Percentiles rank a stretch among this genome's conserved stretches.
These are phyloP conservation scores for Clarias pachynema DNA, from an alignment of 2,797 vertebrate species.

Conservation along the genomic window DNA sequence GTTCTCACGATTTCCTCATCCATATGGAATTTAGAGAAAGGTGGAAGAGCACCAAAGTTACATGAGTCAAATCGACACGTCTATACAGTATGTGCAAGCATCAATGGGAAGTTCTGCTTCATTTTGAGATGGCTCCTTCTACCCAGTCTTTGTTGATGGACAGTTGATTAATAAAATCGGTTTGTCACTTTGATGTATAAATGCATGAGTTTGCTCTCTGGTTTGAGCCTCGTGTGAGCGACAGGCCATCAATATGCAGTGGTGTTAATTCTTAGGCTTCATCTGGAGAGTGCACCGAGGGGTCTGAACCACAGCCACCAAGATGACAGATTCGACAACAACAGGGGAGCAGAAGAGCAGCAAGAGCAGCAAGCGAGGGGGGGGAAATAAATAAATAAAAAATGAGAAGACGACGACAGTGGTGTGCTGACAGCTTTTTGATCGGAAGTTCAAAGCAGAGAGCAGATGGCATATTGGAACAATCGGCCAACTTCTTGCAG, in stretches of 20 bases:
- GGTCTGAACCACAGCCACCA: slow-evolving; percentile 39
- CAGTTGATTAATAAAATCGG: slow-evolving; percentile 62
- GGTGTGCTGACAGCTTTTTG: slow-evolving; percentile 74
- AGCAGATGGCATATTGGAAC: slow-evolving; percentile 80
- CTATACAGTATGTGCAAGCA: slow-evolving; percentile 4
- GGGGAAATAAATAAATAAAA: slow-evolving; percentile 41
- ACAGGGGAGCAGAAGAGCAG: slow-evolving; percentile 28
- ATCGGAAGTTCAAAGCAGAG: slow-evolving; percentile 78
- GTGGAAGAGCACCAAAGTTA: background rate
- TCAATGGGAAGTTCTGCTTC: slow-evolving; percentile 31
- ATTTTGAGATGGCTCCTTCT: slow-evolving; percentile 43
- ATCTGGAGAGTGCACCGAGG: slow-evolving; percentile 50
- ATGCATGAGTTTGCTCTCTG: slow-evolving; percentile 62
- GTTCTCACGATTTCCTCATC: slow-evolving; percentile 6
- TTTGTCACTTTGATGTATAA: slow-evolving; percentile 70
- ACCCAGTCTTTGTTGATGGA: slow-evolving; percentile 54
- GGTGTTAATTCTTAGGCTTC: slow-evolving; percentile 64
- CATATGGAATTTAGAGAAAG: slow-evolving; percentile 15
- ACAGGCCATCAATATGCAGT: slow-evolving; percentile 67
- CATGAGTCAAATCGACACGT: slow-evolving; percentile 29
- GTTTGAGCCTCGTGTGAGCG: slow-evolving; percentile 47
- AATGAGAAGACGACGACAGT: slow-evolving; percentile 33
- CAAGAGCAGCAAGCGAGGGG: slow-evolving; percentile 45
- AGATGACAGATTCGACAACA: slow-evolving; percentile 50
- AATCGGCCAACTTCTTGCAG: slow-evolving; percentile 59